Base-by-base conservation (phyloP, 2,888 invertebrate genomes). In the Willowsia nigromaculata region DNA sequence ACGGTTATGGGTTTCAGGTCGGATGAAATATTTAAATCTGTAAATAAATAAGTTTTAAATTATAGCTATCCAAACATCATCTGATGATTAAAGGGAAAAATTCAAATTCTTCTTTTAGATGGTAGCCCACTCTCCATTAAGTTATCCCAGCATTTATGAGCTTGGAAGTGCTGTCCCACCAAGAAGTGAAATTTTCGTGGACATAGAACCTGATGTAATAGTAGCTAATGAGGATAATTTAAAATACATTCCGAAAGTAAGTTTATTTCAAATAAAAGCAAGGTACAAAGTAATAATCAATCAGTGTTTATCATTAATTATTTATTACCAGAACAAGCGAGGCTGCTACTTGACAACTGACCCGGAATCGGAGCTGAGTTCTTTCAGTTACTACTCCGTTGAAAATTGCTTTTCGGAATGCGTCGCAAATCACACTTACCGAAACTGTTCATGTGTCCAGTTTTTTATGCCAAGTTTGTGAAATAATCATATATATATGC, bases 351-450 rank as follows among this genome's bases (percentile, higher is more conserved):
- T 85, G 5, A 0, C 27, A 1, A 13, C 15, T 11, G 85, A 85
- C 15, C 3, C 13, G 25, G 37, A 33, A 5, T 15, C 50, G 18
- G 6, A 80, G 25, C 56, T 89, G 22, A 9, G 2, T 6, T 2
- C 25, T 11, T 89, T 50, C 40, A 85, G 81, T 9, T 81, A 15
- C n/a, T 89, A 89, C 25, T 68, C 89, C 0, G 15, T 9, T 0
- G 71, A 80, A 80, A 89, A 85, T 47, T 89, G 89, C 11, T 18
- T 71, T 15, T 27, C 40, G 0, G 88, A 88, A 9, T 88, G 88
- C 15, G 7, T 74, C 13, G 76, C 88, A 0, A 13, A 37, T 0
- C 13, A 56, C 9, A 82, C 74, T 11, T 76, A 18, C 1, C 6
- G 25, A 6, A 76, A 53, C 53, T 37, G 37, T 9, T 37, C 37